Conservation (phyloP, 2,888 invertebrate species). For the Lasioglossum villosulum region DNA sequence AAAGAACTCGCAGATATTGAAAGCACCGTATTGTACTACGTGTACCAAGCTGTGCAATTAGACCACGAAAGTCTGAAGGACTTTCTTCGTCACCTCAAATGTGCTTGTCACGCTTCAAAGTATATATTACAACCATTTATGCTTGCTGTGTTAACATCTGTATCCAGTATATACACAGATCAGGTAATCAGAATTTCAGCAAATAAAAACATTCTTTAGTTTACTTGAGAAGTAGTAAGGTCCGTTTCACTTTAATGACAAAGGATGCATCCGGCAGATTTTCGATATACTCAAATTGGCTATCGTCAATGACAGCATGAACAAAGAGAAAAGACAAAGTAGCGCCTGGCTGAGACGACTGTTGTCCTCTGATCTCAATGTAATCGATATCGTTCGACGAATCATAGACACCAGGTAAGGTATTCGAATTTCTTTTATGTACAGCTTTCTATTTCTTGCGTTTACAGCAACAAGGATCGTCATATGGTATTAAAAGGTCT, state of each 20-base stretch:
- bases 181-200: conserved; percentile 62
- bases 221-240: background rate
- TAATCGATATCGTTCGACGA: conserved; percentile 83
- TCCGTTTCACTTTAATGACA: background rate
- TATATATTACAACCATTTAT: conserved; percentile 88
- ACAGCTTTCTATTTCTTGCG: background rate
- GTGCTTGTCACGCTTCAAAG: conserved; percentile 86
- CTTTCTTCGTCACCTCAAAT: conserved; percentile 85
- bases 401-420: conserved; percentile 85
- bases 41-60: conserved; percentile 84
- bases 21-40: conserved; percentile 87
- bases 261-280: conserved; percentile 69
- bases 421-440: background rate
- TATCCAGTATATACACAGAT: conserved; percentile 85
- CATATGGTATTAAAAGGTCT: conserved; percentile 86
- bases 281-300: conserved; percentile 81
- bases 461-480: conserved; percentile 84
- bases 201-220: background rate
- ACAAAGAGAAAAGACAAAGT: conserved; percentile 83
- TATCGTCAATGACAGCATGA: conserved; percentile 82
- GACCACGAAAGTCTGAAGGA: conserved; percentile 85
- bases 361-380: conserved; percentile 79
- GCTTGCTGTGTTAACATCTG: conserved; percentile 86
- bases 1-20: conserved; percentile 87
- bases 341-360: conserved; percentile 87